Evolutionary conservation across 2,888 invertebrate genomes (phyloP).

Genomic region (Dasypolia templi): DNA sequence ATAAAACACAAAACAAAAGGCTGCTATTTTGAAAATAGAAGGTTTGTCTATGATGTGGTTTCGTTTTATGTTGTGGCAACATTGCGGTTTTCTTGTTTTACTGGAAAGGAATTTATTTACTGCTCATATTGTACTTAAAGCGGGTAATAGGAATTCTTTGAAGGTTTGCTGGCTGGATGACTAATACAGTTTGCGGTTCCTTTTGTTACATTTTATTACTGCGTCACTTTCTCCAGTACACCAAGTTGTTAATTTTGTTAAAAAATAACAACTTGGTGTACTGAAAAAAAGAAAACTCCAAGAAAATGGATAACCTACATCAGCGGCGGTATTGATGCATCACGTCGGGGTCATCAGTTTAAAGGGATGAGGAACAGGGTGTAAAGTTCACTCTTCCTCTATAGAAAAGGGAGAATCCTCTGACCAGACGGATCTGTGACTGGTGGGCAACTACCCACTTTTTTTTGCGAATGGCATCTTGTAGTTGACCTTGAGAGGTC

Average conservation of each 20-base stretch:
- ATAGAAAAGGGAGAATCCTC: too few relatives aligned
- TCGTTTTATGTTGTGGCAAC: slow-evolving; percentile 54
- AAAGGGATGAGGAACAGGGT: too few relatives aligned
- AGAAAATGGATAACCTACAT: neutral
- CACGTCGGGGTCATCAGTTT: too few relatives aligned
- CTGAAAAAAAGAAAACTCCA: neutral
- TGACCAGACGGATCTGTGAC: too few relatives aligned
- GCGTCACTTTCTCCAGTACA: neutral
- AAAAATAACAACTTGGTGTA: too few relatives aligned
- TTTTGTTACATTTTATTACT: slow-evolving; percentile 34
- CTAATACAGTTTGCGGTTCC: slow-evolving; percentile 30
- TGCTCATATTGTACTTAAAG: slow-evolving; percentile 33
- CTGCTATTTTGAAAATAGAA: slow-evolving; percentile 44
- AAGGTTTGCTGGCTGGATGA: slow-evolving; percentile 3
- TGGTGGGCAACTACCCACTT: too few relatives aligned
- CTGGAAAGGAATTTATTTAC: slow-evolving; percentile 47
- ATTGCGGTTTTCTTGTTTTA: slow-evolving; percentile 45
- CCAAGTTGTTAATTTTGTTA: neutral
- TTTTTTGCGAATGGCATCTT: too few relatives aligned
- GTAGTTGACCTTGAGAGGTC: too few relatives aligned
- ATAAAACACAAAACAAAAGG: slow-evolving; percentile 53
- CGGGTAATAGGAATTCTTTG: slow-evolving; percentile 20
- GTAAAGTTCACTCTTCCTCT: too few relatives aligned
- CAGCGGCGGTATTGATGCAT: too few relatives aligned
- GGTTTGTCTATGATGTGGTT: slow-evolving; percentile 60